Evolutionary conservation across 2,888 invertebrate genomes (phyloP).

Genomic region (Lydus trimaculatus): DNA sequence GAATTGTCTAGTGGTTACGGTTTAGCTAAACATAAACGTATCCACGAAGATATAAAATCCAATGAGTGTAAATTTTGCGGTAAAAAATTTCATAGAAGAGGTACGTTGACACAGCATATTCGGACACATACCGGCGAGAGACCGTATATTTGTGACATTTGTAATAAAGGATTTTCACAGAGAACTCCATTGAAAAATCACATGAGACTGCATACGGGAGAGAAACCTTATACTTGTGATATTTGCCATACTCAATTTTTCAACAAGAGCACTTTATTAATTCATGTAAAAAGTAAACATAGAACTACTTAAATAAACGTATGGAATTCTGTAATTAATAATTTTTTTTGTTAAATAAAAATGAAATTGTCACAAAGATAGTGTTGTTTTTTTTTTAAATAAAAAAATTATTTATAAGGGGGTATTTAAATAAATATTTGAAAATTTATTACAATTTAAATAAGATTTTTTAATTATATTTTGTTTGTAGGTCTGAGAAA

Average conservation of each 20-base stretch:
- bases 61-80: constrained; percentile 60
- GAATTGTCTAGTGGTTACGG: constrained; percentile 47
- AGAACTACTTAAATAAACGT: background rate
- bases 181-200: constrained; percentile 23
- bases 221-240: constrained; percentile 27
- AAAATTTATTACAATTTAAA: too few relatives aligned
- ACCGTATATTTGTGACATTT: constrained; percentile 30
- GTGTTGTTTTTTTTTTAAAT: too few relatives aligned
- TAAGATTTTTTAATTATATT: too few relatives aligned
- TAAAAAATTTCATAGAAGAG: constrained; percentile 60
- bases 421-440: too few relatives aligned
- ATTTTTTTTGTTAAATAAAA: too few relatives aligned
- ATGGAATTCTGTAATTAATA: too few relatives aligned
- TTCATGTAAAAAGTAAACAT: background rate
- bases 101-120: constrained; percentile 47
- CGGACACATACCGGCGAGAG: constrained; percentile 49
- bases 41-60: constrained; percentile 51
- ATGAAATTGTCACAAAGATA: too few relatives aligned
- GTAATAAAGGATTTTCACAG: constrained; percentile 31
- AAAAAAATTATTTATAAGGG: too few relatives aligned
- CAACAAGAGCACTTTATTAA: background rate
- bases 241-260: constrained; percentile 14
- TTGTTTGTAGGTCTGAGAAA: too few relatives aligned
- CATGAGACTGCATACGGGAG: constrained; percentile 29
- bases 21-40: constrained; percentile 43